phyloP scores from a whole-genome alignment of 35 echinoderm and acorn worm genomes.

The Amphiura filiformis region DNA sequence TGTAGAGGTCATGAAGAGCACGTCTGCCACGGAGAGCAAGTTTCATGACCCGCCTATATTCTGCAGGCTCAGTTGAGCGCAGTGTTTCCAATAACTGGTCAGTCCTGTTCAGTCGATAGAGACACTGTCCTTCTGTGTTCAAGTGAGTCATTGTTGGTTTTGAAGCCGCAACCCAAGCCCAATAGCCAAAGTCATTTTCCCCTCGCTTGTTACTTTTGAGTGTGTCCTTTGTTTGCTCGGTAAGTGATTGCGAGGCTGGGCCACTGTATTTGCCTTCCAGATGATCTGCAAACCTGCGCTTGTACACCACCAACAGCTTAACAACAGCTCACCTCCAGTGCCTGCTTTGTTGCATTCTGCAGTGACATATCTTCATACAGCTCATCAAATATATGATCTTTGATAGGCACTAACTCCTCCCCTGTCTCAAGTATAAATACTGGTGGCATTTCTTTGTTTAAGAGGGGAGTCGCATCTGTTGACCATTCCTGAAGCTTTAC shows the following conservation, averaged over 20 bases:
- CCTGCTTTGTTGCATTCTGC: not conserved
- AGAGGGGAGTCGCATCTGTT: not conserved
- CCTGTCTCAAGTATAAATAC: not conserved
- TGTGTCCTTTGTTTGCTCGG: constrained; percentile 1
- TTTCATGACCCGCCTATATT: not conserved
- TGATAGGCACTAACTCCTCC: not conserved
- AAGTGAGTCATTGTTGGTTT: not conserved
- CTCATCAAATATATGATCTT: not conserved
- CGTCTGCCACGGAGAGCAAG: too few species aligned
- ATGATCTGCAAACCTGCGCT: not conserved
- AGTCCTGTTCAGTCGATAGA: not conserved
- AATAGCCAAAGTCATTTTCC: constrained; percentile 36
- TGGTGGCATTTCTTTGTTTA: not conserved
- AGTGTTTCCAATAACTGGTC: not conserved
- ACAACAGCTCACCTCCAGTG: not conserved
- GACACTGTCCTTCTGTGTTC: not conserved
- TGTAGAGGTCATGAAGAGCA: too few species aligned
- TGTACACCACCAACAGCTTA: not conserved
- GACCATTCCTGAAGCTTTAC: not conserved
- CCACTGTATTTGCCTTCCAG: not conserved
- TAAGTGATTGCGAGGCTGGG: too few species aligned
- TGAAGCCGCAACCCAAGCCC: not conserved
- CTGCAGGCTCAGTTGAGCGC: not conserved
- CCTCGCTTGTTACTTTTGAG: constrained; percentile 15
- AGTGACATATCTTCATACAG: not conserved